Evolutionary conservation across 2,888 invertebrate genomes (phyloP).

Genomic region (Napeogenes sylphis): DNA sequence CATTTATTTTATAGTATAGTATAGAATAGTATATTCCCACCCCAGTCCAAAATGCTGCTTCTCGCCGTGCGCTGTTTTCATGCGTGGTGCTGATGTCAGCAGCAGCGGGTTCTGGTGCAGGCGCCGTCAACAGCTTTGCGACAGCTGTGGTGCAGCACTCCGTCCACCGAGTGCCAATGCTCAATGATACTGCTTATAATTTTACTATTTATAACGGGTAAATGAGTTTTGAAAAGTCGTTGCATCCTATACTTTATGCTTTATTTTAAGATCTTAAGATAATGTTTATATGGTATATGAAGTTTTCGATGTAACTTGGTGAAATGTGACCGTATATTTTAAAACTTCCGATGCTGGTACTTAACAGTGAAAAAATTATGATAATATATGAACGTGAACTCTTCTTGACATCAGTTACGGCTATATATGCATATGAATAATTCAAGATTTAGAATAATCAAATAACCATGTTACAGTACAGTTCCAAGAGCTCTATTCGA

Average conservation of each 20-base stretch:
- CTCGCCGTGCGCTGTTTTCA: constrained; percentile 58
- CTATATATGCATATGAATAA: no score
- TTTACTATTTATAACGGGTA: constrained; percentile 64
- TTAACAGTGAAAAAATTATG: no score
- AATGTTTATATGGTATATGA: no score
- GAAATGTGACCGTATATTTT: no score
- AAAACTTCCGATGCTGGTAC: no score
- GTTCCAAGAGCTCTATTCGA: constrained; percentile 50
- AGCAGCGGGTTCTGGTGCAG: constrained; percentile 65
- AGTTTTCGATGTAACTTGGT: no score
- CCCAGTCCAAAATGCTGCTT: constrained; percentile 57
- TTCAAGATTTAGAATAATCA: no score
- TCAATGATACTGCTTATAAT: constrained; percentile 64
- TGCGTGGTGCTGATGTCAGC: constrained; percentile 55
- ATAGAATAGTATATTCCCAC: background rate
- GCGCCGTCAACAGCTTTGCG: constrained; percentile 67
- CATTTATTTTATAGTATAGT: no score
- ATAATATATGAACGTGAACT: no score
- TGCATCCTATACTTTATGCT: no score
- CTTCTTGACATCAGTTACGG: no score
- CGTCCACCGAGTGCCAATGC: constrained; percentile 50
- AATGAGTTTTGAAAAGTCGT: constrained; percentile 13
- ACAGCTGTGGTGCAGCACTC: constrained; percentile 63
- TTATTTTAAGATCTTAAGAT: no score
- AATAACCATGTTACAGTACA: constrained; percentile 41